phyloP scores from a whole-genome alignment of 2,888 invertebrate genomes.

The Dione vanillae region DNA sequence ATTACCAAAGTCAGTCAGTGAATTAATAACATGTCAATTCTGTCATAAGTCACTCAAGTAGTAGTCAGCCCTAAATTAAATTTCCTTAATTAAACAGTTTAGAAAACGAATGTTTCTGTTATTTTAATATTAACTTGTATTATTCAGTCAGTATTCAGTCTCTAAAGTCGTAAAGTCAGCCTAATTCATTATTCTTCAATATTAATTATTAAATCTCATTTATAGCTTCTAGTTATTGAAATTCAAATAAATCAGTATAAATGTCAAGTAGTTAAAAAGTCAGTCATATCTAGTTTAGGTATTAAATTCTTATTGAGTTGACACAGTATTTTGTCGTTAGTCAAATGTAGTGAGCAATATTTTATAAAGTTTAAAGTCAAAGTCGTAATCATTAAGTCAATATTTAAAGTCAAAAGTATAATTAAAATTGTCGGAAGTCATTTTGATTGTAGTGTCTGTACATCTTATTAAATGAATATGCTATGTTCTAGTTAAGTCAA shows the following conservation, averaged over 20 bases:
- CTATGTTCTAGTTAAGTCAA: background rate
- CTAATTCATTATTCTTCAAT: background rate
- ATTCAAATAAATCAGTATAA: background rate
- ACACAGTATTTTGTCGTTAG: too few species aligned
- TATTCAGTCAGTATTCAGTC: background rate
- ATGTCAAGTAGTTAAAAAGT: background rate
- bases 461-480: background rate
- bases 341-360: too few species aligned
- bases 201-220: background rate
- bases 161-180: background rate
- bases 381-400: background rate
- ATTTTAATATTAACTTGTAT: background rate
- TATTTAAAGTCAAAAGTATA: too few species aligned
- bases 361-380: too few species aligned
- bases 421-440: background rate
- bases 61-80: background rate
- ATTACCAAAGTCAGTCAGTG: background rate
- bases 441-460: background rate
- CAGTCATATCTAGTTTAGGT: background rate
- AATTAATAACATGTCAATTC: background rate
- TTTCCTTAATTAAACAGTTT: background rate
- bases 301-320: too few species aligned
- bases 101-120: background rate
- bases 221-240: background rate
- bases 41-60: background rate